Percentiles rank a stretch among this genome's conserved stretches.
Conservation (phyloP, 2,113 vertebrate species). For the Coturnix japonica region DNA sequence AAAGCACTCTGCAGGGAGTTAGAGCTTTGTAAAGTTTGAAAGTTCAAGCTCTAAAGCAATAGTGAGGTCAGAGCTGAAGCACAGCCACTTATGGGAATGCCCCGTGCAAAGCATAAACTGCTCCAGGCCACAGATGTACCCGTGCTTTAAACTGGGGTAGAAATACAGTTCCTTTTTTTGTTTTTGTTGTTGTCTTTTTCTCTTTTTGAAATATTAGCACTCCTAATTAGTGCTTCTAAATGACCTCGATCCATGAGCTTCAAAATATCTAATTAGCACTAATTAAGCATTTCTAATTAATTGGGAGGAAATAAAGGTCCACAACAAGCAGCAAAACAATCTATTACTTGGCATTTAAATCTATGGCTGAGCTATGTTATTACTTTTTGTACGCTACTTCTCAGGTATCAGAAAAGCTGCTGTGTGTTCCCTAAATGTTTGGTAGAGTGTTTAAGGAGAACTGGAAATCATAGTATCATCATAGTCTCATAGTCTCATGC, state of each 20-base stretch:
- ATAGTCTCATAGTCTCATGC: no score
- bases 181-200: neutral
- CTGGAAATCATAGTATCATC: no score
- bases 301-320: neutral
- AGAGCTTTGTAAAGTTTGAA: neutral
- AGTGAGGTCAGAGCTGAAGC: neutral
- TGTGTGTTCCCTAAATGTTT: neutral
- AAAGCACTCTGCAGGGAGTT: neutral
- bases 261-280: neutral
- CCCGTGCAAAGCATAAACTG: neutral
- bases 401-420: neutral
- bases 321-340: neutral
- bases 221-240: neutral
- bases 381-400: neutral
- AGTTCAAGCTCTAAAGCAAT: neutral
- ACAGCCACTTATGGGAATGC: neutral
- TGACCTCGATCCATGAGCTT: neutral
- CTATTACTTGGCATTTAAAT: neutral
- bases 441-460: neutral
- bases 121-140: neutral
- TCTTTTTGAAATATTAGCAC: neutral
- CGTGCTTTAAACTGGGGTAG: neutral
- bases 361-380: neutral
- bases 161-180: neutral
- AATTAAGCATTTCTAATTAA: constrained; percentile 11